Base-by-base conservation (phyloP, 2,888 invertebrate genomes). In the Cylloceria caligata region DNA sequence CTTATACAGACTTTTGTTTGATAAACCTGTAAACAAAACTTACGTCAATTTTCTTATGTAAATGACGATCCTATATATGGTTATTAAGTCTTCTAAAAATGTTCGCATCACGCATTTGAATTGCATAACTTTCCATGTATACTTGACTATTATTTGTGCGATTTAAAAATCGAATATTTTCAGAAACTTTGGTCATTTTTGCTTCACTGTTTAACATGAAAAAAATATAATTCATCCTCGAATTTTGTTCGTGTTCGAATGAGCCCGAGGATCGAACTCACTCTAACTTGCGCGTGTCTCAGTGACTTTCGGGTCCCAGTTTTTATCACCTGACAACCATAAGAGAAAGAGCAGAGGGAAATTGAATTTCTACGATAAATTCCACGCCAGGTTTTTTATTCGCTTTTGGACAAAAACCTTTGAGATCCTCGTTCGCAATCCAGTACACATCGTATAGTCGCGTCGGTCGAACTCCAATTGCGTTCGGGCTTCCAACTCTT, bases 351-450 rank as follows among this genome's bases (percentile, higher is more conserved):
- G 11, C 27, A 5, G 27, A 42, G 27, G 21, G 27, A 69, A 30
- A 69, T 64, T 62, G 49, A 39, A 64, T 73, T 62, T 27, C 47
- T 11, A 34, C 62, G 72, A 62, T 62, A 64, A 73, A 64, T 64
- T 62, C 11, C 24, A 36, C 16, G 16, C 36, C n/a, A 64, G 36
- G 34, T 52, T 34, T 36, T 36, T n/a, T 47, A 19, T 39, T 64
- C 3, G 19, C 47, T 16, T n/a, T 19, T 6, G 45, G 19, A 45
- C 19, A 57, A 71, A 57, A 42, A 57, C 45, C 19, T 47, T 62
- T 45, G 34, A 47, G 60, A 21, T 4, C 60, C 60, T 30, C 30
- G 30, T 19, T 30, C 47, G 47, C 47, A 34, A 49, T 49, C 13
- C 24, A 13, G 34, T 13, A n/a, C 36, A 36, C 64, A 36, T 21